Evolutionary conservation across 2,888 invertebrate species (phyloP), one percentile per base, ranked within the genome.

Genomic region (Eurois occulta): DNA sequence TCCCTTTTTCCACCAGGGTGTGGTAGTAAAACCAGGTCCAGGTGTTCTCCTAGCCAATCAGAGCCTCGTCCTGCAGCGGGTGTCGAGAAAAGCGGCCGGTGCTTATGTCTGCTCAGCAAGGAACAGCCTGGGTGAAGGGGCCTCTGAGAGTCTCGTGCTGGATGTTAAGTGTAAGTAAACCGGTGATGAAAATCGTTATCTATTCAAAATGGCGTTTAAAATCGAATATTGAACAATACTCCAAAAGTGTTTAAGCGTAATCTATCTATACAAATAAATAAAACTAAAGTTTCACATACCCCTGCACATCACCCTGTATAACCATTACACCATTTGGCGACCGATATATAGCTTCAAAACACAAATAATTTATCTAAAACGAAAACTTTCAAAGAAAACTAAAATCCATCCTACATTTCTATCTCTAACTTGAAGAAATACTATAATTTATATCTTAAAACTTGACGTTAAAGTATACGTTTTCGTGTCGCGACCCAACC

Each of bases 11-110:
- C 84, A 93, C 68, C 97, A 98, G 97, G 98, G 98, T 78, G 97
- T 97, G 72, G 96, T 97, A 89, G 98, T 98, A 89, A 98, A 98
- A 91, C 97, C 97, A 11, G 97, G 97, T 13, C 97, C 97, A n/a
- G 98, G 98, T 6, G 97, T 98, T 68, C 98, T 98, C 78, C 97
- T 98, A 85, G 98, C 98, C 92, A 98, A 98, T 94, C 98, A 98
- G 94, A 98, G 98, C 87, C 95, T 98, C 79, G 98, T 98, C 0
- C 97, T 98, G 67, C 98, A 98, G 96, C 97, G 97, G 86, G 98
- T 98, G 77, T 97, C 98, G 55, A 95, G 98, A 66, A 97, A 97
- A 76, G 97, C 98, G 68, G 98, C 98, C 7, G 98, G 98, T 1
- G 96, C 97, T 69, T 98, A 98, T 95, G 98, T 98, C 74, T 98